A percentile compares a stretch with the other conserved stretches of the same genome.
phyloP scores from a whole-genome alignment of 2,797 vertebrate genomes.

The Acestrorhynchus altus region DNA sequence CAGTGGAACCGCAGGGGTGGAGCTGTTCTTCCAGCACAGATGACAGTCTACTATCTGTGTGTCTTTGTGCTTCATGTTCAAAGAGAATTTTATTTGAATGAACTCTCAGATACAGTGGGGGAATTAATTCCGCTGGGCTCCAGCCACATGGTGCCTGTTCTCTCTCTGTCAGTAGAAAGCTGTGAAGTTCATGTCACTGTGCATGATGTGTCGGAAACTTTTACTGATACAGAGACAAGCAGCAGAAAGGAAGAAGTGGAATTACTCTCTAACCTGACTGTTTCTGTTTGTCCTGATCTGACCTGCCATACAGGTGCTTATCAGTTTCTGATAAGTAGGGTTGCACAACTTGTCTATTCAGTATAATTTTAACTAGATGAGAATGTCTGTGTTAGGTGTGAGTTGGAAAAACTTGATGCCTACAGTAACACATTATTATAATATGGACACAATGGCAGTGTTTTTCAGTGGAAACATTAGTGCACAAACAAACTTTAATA shows the following conservation, averaged over 20 bases:
- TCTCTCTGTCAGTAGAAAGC: conserved; percentile 39
- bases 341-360: not conserved
- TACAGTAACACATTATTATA: not conserved
- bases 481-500: too few species aligned
- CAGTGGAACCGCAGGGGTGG: conserved; percentile 48
- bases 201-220: conserved; percentile 45
- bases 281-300: conserved; percentile 19
- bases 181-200: conserved; percentile 53
- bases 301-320: conserved; percentile 55
- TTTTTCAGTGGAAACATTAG: too few species aligned
- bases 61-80: conserved; percentile 63
- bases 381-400: not conserved
- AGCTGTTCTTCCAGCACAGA: conserved; percentile 59
- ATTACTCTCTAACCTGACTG: not conserved
- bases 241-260: conserved; percentile 18
- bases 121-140: conserved; percentile 62
- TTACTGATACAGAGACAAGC: conserved; percentile 23
- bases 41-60: conserved; percentile 64
- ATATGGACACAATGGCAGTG: not conserved
- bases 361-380: too few species aligned
- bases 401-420: not conserved
- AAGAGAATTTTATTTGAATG: conserved; percentile 75
- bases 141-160: conserved; percentile 42
- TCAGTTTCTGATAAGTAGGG: not conserved
- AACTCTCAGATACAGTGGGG: conserved; percentile 57